A percentile compares a stretch with the other conserved stretches of the same genome.
Conservation (phyloP, 2,888 invertebrate species). For the Rosalia funebris region DNA sequence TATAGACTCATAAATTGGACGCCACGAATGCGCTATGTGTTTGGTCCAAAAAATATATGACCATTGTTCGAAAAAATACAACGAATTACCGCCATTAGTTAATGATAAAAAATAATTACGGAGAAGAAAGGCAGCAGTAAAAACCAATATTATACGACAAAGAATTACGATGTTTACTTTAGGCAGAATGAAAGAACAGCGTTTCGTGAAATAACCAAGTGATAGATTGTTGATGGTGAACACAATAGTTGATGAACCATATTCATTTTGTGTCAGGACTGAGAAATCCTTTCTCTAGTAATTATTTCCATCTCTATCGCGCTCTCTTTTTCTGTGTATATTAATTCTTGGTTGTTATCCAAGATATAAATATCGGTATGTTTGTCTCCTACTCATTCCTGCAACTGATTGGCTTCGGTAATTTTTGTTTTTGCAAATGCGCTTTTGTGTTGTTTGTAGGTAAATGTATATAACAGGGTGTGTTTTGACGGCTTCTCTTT, state of each 20-base stretch:
- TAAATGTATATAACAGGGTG: too few relatives aligned
- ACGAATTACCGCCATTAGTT: slow-evolving; percentile 27
- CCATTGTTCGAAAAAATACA: slow-evolving; percentile 12
- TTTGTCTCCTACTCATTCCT: too few relatives aligned
- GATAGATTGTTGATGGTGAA: slow-evolving; percentile 51
- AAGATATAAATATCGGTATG: too few relatives aligned
- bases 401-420: too few relatives aligned
- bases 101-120: slow-evolving; percentile 35
- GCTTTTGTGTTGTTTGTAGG: too few relatives aligned
- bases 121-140: slow-evolving; percentile 26
- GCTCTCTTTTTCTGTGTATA: too few relatives aligned
- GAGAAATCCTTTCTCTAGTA: slow-evolving; percentile 18
- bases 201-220: slow-evolving; percentile 41
- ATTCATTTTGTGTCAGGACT: slow-evolving; percentile 43
- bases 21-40: too few relatives aligned
- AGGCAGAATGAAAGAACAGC: slow-evolving; percentile 31
- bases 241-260: slow-evolving; percentile 51
- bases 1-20: too few relatives aligned
- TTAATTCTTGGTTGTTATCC: too few relatives aligned
- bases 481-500: too few relatives aligned
- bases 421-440: too few relatives aligned
- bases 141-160: slow-evolving; percentile 32
- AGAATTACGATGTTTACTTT: slow-evolving; percentile 37
- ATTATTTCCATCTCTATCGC: slow-evolving; percentile 20
- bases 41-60: slow-evolving; percentile 17